phyloP scores from a whole-genome alignment of 1,140 invertebrate genomes.

The Drosophila biarmipes region DNA sequence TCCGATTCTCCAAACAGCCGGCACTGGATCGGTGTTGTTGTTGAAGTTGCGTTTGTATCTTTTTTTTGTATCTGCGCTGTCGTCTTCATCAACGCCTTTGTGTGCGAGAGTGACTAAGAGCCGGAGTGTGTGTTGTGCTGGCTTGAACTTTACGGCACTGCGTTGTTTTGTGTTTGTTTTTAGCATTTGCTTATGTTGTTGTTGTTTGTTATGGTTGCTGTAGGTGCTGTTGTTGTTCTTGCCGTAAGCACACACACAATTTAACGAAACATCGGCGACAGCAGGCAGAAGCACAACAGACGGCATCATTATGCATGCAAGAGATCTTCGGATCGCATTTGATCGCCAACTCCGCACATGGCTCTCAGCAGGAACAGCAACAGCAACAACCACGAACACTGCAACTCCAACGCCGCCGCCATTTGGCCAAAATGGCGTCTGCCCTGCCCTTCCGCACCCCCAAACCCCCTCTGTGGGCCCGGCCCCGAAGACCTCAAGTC shows the following conservation, averaged over 20 bases:
- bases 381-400: conserved; percentile 4
- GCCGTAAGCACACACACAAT: conserved; percentile 48
- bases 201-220: conserved; percentile 35
- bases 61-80: conserved; percentile 1
- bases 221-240: conserved; percentile 30
- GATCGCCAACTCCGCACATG: conserved; percentile 57
- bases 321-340: conserved; percentile 50
- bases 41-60: conserved; percentile 34
- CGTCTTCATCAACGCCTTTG: conserved; percentile 38
- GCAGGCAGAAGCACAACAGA: conserved; percentile 31
- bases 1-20: conserved; percentile 46
- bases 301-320: conserved; percentile 71
- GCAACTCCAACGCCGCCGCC: conserved; percentile 37
- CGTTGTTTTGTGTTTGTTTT: conserved; percentile 67
- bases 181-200: conserved; percentile 57
- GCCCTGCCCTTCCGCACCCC: conserved; percentile 11
- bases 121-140: conserved; percentile 20
- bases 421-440: conserved; percentile 67
- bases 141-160: conserved; percentile 47
- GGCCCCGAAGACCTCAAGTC: conserved; percentile 15
- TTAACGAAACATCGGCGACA: conserved; percentile 54
- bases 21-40: conserved; percentile 45
- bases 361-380: conserved; percentile 11
- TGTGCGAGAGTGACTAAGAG: conserved; percentile 11
- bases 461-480: not conserved